Evolutionary conservation across 2,888 invertebrate species (phyloP).

Genomic region (Drosophila anomelani): DNA sequence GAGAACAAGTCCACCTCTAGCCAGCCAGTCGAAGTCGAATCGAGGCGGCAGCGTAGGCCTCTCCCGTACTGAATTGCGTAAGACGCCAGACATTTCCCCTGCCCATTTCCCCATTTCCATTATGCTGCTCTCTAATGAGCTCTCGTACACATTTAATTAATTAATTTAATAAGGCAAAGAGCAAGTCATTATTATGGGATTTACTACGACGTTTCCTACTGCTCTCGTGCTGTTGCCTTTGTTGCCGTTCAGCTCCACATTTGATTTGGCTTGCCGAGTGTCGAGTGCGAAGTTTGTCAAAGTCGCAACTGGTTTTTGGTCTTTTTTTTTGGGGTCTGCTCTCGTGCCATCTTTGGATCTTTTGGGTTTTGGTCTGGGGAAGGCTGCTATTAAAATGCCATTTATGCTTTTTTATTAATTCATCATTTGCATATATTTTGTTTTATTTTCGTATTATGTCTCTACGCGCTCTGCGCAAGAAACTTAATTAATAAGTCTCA

Average conservation of each 20-base stretch:
- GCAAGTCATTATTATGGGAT: constrained; percentile 36
- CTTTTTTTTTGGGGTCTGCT: constrained; percentile 4
- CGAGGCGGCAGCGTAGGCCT: constrained; percentile 21
- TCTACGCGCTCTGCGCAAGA: constrained; percentile 48
- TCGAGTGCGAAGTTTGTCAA: constrained; percentile 43
- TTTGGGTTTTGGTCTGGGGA: constrained; percentile 2
- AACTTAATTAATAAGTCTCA: constrained; percentile 77
- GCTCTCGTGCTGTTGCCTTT: constrained; percentile 9
- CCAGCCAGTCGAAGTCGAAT: constrained; percentile 1
- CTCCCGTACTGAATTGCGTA: constrained; percentile 34
- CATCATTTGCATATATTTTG: constrained; percentile 69
- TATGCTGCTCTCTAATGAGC: constrained; percentile 61
- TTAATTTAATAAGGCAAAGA: constrained; percentile 59
- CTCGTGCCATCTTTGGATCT: constrained; percentile 42
- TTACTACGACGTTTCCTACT: constrained; percentile 56
- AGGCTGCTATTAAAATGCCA: constrained; percentile 72
- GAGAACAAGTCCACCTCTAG: constrained; percentile 40
- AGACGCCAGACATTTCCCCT: constrained; percentile 18
- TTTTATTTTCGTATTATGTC: constrained; percentile 44
- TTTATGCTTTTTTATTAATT: constrained; percentile 64
- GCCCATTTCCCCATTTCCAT: constrained; percentile 8
- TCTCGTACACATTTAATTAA: constrained; percentile 65
- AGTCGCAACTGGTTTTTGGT: constrained; percentile 29
- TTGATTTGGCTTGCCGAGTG: constrained; percentile 24
- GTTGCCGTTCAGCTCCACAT: constrained; percentile 32